Conservation (phyloP, 2,888 invertebrate genomes). For the Pelosia muscerda region DNA sequence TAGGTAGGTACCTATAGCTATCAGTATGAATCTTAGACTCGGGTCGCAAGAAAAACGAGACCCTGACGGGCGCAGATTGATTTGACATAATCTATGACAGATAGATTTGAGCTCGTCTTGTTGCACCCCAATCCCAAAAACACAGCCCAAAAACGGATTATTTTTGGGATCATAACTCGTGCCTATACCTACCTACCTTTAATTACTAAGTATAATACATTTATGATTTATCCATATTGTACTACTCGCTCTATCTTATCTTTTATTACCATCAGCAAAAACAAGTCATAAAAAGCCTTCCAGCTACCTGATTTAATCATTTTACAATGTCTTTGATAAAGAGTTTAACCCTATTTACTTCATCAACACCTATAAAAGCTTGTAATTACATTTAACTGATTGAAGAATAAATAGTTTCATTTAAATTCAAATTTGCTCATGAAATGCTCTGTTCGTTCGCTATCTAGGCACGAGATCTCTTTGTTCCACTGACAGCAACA, state of each 20-base stretch:
- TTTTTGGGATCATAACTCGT: no score
- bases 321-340: conserved; percentile 15
- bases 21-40: no score
- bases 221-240: background rate
- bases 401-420: conserved; percentile 25
- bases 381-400: conserved; percentile 31
- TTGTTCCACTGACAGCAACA: conserved; percentile 45
- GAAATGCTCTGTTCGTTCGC: conserved; percentile 28
- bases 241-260: background rate
- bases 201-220: no score
- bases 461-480: conserved; percentile 47
- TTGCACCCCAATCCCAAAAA: no score
- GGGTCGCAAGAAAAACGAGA: no score
- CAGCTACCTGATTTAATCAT: conserved; percentile 8
- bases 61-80: no score
- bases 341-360: conserved; percentile 15
- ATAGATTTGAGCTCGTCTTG: no score
- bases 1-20: background rate
- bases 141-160: no score
- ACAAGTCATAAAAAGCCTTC: conserved; percentile 5
- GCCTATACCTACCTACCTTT: no score
- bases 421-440: conserved; percentile 28
- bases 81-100: no score
- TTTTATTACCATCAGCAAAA: conserved; percentile 15
- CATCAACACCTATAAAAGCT: conserved; percentile 35